These are phyloP conservation scores for Rafetus swinhoei DNA, from an alignment of 2,113 vertebrate genomes.

Conservation along the genomic window DNA sequence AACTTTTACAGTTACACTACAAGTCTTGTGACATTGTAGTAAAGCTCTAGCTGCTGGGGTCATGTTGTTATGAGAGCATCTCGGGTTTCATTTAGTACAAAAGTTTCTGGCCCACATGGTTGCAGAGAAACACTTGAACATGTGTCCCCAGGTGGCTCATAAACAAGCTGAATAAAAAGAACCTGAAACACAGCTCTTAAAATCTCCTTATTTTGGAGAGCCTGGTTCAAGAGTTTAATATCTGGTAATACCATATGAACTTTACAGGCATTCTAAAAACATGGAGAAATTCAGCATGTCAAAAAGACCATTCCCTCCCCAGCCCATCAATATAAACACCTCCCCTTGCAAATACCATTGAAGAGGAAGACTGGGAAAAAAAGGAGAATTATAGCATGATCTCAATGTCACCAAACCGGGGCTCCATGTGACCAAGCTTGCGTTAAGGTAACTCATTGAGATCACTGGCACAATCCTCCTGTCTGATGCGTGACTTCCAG, in stretches of 20 bases:
- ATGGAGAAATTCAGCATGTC: neutral
- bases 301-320: neutral
- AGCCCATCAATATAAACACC: neutral
- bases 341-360: neutral
- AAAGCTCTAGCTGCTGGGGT: neutral
- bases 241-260: neutral
- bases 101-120: neutral
- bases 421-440: neutral
- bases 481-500: accelerated
- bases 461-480: neutral
- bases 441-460: neutral
- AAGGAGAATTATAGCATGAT: neutral
- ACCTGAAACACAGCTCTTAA: neutral
- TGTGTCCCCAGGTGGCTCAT: neutral
- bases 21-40: neutral
- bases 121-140: neutral
- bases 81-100: neutral
- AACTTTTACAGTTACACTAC: neutral
- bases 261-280: accelerated
- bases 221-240: neutral
- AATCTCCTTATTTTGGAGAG: neutral
- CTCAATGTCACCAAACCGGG: neutral
- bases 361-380: neutral
- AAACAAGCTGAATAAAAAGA: neutral
- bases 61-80: neutral